Conservation (phyloP, 2,797 vertebrate species). For the Gallinago nigripennis region DNA sequence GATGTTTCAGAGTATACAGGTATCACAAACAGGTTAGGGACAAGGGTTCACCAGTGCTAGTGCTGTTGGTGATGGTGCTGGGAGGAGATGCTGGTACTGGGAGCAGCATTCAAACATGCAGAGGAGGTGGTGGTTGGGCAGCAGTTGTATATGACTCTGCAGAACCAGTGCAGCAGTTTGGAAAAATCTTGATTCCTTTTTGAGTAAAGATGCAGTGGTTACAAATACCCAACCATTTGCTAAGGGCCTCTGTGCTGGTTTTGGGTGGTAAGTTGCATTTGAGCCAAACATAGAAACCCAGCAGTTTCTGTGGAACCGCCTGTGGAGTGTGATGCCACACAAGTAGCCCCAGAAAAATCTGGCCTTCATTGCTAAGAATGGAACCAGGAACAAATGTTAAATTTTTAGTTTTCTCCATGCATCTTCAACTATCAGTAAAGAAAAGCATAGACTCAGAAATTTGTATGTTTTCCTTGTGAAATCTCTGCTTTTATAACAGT, state of each 20-base stretch:
- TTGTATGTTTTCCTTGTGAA: not conserved
- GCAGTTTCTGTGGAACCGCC: not conserved
- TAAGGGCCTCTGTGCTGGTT: not conserved
- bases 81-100: not conserved
- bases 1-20: not conserved
- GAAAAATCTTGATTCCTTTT: conserved; percentile 7
- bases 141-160: not conserved
- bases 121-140: not conserved
- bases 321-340: conserved; percentile 43
- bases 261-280: conserved; percentile 24
- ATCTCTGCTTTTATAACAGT: not conserved
- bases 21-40: not conserved
- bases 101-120: not conserved
- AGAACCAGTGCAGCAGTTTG: not conserved
- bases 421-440: not conserved
- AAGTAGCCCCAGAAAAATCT: conserved; percentile 28
- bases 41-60: not conserved
- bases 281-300: conserved; percentile 45
- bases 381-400: not conserved
- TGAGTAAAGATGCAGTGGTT: not conserved
- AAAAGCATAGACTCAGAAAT: not conserved
- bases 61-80: not conserved
- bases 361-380: not conserved
- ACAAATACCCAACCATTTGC: not conserved
- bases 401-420: not conserved